A percentile compares a stretch with the other conserved stretches of the same genome.
These are phyloP conservation scores for Habropoda laboriosa DNA, from an alignment of 1,140 invertebrate genomes.

Conservation along the genomic window DNA sequence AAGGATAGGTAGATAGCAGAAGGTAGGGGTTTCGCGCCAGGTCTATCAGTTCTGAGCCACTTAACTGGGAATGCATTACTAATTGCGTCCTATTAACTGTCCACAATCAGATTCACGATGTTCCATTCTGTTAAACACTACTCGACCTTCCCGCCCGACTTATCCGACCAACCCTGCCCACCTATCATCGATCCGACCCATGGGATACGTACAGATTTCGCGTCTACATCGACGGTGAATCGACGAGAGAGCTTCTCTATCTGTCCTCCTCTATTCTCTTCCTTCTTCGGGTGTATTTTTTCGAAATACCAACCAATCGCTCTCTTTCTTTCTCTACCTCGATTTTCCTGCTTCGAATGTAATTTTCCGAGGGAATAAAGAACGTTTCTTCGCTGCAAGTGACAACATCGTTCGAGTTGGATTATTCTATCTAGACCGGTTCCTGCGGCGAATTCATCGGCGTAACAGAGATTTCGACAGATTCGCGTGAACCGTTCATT, in stretches of 20 bases:
- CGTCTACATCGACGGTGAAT: not conserved
- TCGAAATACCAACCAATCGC: not conserved
- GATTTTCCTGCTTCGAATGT: not conserved
- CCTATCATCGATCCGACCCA: not conserved
- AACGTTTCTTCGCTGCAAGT: constrained; percentile 26
- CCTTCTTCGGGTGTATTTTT: constrained; percentile 3
- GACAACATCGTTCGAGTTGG: not conserved
- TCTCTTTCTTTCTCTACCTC: not conserved
- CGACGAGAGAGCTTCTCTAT: not conserved
- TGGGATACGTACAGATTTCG: not conserved
- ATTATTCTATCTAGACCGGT: constrained; percentile 20
- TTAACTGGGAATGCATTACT: constrained; percentile 35
- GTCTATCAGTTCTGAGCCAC: constrained; percentile 13
- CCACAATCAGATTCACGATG: constrained; percentile 37
- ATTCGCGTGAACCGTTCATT: not conserved
- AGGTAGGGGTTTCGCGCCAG: not conserved
- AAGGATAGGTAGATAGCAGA: not conserved
- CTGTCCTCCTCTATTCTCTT: not conserved
- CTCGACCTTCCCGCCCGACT: constrained; percentile 6
- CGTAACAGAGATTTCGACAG: not conserved
- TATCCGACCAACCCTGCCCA: not conserved
- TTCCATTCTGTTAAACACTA: constrained; percentile 28
- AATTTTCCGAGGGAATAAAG: constrained; percentile 19
- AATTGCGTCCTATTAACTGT: constrained; percentile 38
- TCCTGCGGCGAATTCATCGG: not conserved